These are phyloP conservation scores for Darevskia nairensis DNA, from an alignment of 2,797 vertebrate species.

Conservation along the genomic window DNA sequence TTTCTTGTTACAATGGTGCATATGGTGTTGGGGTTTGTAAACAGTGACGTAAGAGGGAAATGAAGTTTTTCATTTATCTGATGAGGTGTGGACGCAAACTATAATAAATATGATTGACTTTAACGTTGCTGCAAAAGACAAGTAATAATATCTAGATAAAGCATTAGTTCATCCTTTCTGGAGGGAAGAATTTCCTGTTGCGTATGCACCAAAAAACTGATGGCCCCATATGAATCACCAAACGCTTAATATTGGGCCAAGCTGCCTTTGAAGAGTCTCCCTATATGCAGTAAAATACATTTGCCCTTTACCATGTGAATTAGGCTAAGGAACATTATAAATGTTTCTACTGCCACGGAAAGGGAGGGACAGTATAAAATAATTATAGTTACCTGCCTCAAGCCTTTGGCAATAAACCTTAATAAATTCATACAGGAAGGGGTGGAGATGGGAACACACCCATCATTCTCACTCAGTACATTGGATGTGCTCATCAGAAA, in stretches of 20 bases:
- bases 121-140: too few species aligned
- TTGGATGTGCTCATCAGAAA: too few species aligned
- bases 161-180: neutral
- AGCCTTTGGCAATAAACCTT: constrained; percentile 6
- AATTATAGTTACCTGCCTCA: neutral
- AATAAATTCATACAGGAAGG: neutral
- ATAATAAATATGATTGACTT: too few species aligned
- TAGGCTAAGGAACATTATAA: neutral
- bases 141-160: too few species aligned
- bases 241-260: neutral
- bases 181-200: neutral
- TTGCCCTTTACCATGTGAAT: neutral
- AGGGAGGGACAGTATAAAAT: neutral
- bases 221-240: neutral
- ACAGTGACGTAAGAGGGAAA: too few species aligned
- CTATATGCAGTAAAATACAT: neutral
- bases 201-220: neutral
- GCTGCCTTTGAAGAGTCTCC: neutral
- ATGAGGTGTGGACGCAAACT: too few species aligned
- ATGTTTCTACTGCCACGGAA: neutral
- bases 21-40: too few species aligned
- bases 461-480: neutral
- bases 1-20: too few species aligned
- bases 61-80: too few species aligned
- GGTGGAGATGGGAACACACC: neutral